Base-by-base conservation (phyloP, 2,113 vertebrate species). In the Sebastes fasciatus region DNA sequence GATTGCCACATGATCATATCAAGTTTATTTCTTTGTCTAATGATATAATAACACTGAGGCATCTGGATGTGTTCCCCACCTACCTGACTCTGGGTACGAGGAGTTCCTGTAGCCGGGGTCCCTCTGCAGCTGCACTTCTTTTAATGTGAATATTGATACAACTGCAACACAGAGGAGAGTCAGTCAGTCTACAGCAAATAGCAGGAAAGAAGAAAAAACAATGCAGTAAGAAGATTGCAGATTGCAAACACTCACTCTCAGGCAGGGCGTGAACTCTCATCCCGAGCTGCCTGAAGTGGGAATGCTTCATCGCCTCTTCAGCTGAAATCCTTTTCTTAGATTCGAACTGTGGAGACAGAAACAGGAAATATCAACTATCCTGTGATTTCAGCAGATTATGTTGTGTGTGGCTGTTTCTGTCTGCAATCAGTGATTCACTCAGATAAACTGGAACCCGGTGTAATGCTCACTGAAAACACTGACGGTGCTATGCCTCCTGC, bases 21-120 rank as follows among this genome's bases (percentile, higher is more conserved):
- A 19, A 0, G 8, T 26, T 62, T 1, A 26, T 21, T 26, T 79
- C 7, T 48, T 45, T n/a, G 12, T 71, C 48, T 45, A 9, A 71
- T 1, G 8, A 67, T 72, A 10, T 16, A 62, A 49, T 6, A 46
- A 21, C 0, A 8, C 0, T 13, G 16, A 58, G 64, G 34, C 14
- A 23, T 68, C 7, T 74, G 52, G 17, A 51, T 42, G 68, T 43
- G 71, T 79, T 62, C 5, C 12, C 10, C n/a, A 70, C 92, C 77
- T 94, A 99, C 98, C 97, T 94, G 98, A 97, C 90, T 99, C 98
- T 87, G 97, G 96, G 93, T 98, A 99, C 26, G 97, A 96, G 75
- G 98, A 96, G 95, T 96, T 99, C 95, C 98, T 96, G 96, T 98
- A 99, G 91, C 98, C 98, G 52, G 98, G 98, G 89, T 99, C 98